These are phyloP conservation scores for Ceraclea dissimilis DNA, from an alignment of 2,888 invertebrate genomes.

Conservation along the genomic window DNA sequence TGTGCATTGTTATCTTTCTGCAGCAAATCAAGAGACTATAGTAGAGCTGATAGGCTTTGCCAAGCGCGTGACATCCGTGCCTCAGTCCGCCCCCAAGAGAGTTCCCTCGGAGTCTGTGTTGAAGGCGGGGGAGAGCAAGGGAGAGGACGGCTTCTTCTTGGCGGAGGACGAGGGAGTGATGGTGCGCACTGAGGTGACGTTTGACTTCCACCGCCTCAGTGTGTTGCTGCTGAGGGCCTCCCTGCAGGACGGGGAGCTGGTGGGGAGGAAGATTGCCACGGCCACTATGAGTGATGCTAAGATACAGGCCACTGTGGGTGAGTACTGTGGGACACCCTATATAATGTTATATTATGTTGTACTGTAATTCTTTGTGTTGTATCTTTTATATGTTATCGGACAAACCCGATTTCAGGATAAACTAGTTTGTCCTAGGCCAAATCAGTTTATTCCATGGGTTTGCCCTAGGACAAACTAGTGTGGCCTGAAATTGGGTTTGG, in stretches of 20 bases:
- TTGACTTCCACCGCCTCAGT: conserved; percentile 89
- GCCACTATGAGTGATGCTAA: conserved; percentile 87
- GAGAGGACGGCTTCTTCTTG: conserved; percentile 21
- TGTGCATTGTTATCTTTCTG: conserved; percentile 9
- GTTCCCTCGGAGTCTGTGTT: conserved; percentile 27
- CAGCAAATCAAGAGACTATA: conserved; percentile 92
- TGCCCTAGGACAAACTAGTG: no score
- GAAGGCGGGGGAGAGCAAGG: conserved; percentile 29
- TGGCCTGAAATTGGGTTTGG: no score
- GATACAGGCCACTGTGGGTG: conserved; percentile 75
- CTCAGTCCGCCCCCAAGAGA: conserved; percentile 30
- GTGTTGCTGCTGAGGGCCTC: conserved; percentile 77
- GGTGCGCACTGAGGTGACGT: conserved; percentile 72
- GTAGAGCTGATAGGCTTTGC: conserved; percentile 88
- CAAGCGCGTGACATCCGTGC: conserved; percentile 51
- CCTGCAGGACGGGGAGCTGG: conserved; percentile 59
- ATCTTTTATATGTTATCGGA: neutral
- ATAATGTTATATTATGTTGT: no score
- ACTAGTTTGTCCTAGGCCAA: neutral
- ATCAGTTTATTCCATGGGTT: no score
- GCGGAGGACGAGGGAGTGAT: conserved; percentile 24
- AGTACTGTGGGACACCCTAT: no score
- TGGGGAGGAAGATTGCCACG: conserved; percentile 86
- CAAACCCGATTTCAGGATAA: no score
- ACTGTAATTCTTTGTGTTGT: neutral